Conservation (phyloP, 1,140 invertebrate genomes). For the Pseudomyrmex sp. region DNA sequence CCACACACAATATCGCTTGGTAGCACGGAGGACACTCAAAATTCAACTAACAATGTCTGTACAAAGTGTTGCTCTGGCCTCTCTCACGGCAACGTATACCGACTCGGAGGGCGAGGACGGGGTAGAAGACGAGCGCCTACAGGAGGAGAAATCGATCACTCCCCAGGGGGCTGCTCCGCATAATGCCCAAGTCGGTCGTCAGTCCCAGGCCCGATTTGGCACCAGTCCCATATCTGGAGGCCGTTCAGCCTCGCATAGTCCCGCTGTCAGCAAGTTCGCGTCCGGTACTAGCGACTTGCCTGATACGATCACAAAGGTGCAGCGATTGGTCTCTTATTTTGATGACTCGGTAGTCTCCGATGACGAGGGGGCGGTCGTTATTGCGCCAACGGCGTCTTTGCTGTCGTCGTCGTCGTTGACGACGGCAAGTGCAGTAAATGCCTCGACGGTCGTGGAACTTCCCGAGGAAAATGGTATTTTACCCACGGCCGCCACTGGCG, state of each 20-base stretch:
- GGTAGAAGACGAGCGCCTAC: conserved; percentile 86
- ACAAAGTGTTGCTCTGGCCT: conserved; percentile 89
- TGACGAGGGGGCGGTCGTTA: conserved; percentile 86
- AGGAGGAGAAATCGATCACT: conserved; percentile 81
- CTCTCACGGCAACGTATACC: conserved; percentile 92
- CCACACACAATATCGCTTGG: conserved; percentile 84
- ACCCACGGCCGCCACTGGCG: conserved; percentile 71
- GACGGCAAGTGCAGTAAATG: conserved; percentile 86
- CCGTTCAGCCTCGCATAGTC: conserved; percentile 80
- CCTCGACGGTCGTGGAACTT: conserved; percentile 69
- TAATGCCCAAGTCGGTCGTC: conserved; percentile 78
- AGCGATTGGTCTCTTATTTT: conserved; percentile 91
- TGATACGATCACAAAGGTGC: conserved; percentile 80
- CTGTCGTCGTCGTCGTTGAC: conserved; percentile 92
- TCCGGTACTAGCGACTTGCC: conserved; percentile 73
- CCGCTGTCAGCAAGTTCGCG: conserved; percentile 74
- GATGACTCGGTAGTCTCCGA: conserved; percentile 93
- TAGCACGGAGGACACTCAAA: conserved; percentile 83
- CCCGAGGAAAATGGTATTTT: conserved; percentile 79
- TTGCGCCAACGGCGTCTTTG: conserved; percentile 81
- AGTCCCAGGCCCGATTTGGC: conserved; percentile 74
- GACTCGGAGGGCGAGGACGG: conserved; percentile 93
- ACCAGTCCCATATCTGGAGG: conserved; percentile 79
- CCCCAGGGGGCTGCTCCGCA: conserved; percentile 77
- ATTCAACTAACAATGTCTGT: conserved; percentile 85